Conservation (phyloP, 2,888 invertebrate genomes). For the Melinaea marsaeus region DNA sequence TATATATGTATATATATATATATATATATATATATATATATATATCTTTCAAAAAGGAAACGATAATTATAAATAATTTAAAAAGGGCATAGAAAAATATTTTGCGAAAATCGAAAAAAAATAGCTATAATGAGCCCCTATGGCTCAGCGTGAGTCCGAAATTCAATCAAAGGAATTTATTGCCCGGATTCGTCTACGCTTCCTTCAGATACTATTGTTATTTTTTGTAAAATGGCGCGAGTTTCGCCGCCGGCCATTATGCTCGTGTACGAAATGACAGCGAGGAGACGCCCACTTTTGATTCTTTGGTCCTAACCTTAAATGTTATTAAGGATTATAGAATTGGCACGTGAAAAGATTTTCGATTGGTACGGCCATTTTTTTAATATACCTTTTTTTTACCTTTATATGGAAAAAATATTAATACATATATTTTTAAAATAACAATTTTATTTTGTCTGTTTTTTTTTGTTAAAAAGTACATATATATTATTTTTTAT, state of each 20-base stretch:
- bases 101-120: conserved; percentile 25
- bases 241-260: conserved; percentile 62
- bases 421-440: no score
- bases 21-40: no score
- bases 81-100: conserved; percentile 42
- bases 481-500: no score
- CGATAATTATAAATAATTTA: neutral
- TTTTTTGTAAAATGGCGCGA: conserved; percentile 65
- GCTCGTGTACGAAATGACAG: conserved; percentile 64
- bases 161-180: conserved; percentile 77
- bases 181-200: conserved; percentile 72
- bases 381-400: neutral
- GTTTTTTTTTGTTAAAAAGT: no score
- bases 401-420: neutral
- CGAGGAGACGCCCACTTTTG: conserved; percentile 74
- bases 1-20: no score
- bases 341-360: conserved; percentile 47
- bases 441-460: no score
- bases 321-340: conserved; percentile 74
- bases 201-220: conserved; percentile 61
- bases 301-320: conserved; percentile 60
- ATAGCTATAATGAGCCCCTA: conserved; percentile 75
- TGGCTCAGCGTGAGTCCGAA: conserved; percentile 74
- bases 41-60: conserved; percentile 14
- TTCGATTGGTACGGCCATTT: conserved; percentile 7